These are phyloP conservation scores for Dromius quadrimaculatus DNA, from an alignment of 2,888 invertebrate species.

Conservation along the genomic window DNA sequence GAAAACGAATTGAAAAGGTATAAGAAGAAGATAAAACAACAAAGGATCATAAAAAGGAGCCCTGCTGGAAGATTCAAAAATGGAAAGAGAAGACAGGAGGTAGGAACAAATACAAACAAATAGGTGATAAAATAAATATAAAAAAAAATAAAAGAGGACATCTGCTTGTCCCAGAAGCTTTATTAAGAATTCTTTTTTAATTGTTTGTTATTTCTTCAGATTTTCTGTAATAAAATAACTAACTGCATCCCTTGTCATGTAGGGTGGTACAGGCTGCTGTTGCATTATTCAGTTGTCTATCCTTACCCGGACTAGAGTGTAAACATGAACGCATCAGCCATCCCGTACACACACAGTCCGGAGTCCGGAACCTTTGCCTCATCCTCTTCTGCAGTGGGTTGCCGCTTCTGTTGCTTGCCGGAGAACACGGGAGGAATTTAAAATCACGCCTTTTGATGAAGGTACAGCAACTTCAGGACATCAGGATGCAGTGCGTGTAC, in stretches of 20 bases:
- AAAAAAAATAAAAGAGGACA: too few species aligned
- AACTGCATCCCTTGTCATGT: conserved; percentile 55
- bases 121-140: too few species aligned
- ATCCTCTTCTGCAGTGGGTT: background rate
- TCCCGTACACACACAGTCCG: conserved; percentile 47
- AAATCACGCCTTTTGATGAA: conserved; percentile 47
- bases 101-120: too few species aligned
- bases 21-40: too few species aligned
- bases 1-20: too few species aligned
- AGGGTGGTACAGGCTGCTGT: conserved; percentile 57
- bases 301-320: conserved; percentile 57
- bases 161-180: too few species aligned
- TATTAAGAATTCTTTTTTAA: too few species aligned
- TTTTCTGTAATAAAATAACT: too few species aligned
- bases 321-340: conserved; percentile 58
- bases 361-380: conserved; percentile 10
- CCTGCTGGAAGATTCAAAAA: too few species aligned
- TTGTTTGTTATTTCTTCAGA: too few species aligned
- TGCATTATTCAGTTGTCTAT: conserved; percentile 61
- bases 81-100: too few species aligned
- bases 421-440: conserved; percentile 45
- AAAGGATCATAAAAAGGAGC: too few species aligned
- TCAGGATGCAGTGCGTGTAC: conserved; percentile 16
- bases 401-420: background rate
- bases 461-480: background rate